A percentile compares a stretch with the other conserved stretches of the same genome.
Evolutionary conservation across 2,113 vertebrate genomes (phyloP).

Genomic region (Pristiophorus japonicus): DNA sequence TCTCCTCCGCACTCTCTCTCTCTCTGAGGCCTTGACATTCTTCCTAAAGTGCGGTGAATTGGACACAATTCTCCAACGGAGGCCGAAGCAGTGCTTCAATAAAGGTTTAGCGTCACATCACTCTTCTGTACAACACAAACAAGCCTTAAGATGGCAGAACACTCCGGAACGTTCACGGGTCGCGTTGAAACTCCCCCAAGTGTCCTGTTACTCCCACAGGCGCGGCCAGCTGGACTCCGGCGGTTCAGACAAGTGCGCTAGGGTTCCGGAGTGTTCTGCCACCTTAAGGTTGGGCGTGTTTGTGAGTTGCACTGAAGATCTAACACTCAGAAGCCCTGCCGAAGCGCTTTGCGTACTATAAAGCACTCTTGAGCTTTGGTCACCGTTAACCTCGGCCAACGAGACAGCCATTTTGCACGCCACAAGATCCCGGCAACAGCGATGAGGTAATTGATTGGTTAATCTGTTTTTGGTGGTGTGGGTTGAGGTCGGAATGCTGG

Average conservation of each 20-base stretch:
- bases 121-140: too few relatives aligned
- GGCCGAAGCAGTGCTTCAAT: not conserved
- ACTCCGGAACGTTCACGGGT: too few relatives aligned
- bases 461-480: not conserved
- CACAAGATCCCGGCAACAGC: not conserved
- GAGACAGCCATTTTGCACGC: not conserved
- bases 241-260: too few relatives aligned
- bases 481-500: not conserved
- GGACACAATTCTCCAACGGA: not conserved
- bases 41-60: not conserved
- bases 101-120: too few relatives aligned
- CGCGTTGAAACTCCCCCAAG: too few relatives aligned
- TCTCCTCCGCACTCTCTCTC: not conserved
- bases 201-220: too few relatives aligned
- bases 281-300: too few relatives aligned
- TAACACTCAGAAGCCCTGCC: not conserved
- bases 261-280: too few relatives aligned
- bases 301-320: too few relatives aligned
- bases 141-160: too few relatives aligned
- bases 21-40: not conserved
- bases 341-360: too few relatives aligned
- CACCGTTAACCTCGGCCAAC: not conserved
- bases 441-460: not conserved
- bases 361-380: not conserved
- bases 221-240: too few relatives aligned